Base-by-base conservation (phyloP, 1,140 invertebrate species). In the Lepidotrigona ventralis region DNA sequence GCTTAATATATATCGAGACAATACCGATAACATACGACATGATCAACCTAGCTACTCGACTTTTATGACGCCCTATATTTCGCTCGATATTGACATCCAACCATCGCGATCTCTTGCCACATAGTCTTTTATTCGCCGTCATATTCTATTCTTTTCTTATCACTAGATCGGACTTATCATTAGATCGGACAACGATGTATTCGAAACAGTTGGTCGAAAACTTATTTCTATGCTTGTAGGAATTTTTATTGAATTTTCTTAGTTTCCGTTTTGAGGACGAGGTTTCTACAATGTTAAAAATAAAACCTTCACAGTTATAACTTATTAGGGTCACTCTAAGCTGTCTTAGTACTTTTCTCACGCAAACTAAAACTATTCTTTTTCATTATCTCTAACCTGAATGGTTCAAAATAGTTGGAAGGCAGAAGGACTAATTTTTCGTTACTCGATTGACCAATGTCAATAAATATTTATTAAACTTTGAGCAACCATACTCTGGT, bases 21-120 rank as follows among this genome's bases (percentile, higher is more conserved):
- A 54, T 46, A n/a, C 15, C 53, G 77, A 79, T 79, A 79, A 79
- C 53, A 29, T 58, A 70, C 77, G 77, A 69, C 53, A 58, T 26
- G 56, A 79, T 70, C 70, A 79, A 79, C 77, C 77, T 9, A 70
- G 77, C 19, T 33, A 33, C 53, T 68, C 29, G 29, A 79, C 53
- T 79, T 79, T 79, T 79, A 79, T 33, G 77, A 68, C 53, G 6
- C 33, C 6, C 66, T 58, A 58, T 70, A 79, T 79, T 70, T 46
- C 66, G 15, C 23, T 17, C 64, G 11, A 26, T 79, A 70, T 79
- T 70, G 66, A 54, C 64, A 56, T 79, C 53, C 26, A 54, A 53
- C 23, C 64, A 6, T 69, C 64, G n/a, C 8, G 8, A 66, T 29
- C 64, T 69, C 53, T 23, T 23, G 64, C 29, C 29, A 19, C 23